Conservation (phyloP, 2,888 invertebrate species). For the Teleogryllus oceanicus region DNA sequence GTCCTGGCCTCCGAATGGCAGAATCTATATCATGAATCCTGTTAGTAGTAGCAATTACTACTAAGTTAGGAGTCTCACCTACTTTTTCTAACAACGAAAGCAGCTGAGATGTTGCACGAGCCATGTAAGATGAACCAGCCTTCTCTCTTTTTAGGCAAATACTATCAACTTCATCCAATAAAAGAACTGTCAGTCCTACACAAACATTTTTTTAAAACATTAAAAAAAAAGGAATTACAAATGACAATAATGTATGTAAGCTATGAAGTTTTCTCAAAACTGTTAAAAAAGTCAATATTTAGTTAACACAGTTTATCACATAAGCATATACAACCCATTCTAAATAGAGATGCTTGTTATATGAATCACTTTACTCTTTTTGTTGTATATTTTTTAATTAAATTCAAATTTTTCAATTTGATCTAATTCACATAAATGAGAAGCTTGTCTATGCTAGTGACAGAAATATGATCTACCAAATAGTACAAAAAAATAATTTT, state of each 20-base stretch:
- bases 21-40: conserved; percentile 51
- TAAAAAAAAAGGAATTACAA: neutral
- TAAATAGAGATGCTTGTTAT: neutral
- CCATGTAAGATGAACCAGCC: conserved; percentile 44
- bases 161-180: conserved; percentile 50
- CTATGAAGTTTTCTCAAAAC: conserved; percentile 40
- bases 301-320: neutral
- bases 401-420: too few species aligned
- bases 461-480: too few species aligned
- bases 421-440: too few species aligned
- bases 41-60: conserved; percentile 56
- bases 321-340: neutral
- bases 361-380: too few species aligned
- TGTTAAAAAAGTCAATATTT: conserved; percentile 19
- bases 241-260: neutral
- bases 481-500: too few species aligned
- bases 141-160: conserved; percentile 46
- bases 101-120: conserved; percentile 50
- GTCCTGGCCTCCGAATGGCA: conserved; percentile 52
- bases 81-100: conserved; percentile 52
- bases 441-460: too few species aligned
- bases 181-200: conserved; percentile 40
- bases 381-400: too few species aligned
- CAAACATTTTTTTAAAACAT: neutral
- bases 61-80: conserved; percentile 44